phyloP scores from a whole-genome alignment of 2,888 invertebrate genomes.

The Drosophila prostipennis region DNA sequence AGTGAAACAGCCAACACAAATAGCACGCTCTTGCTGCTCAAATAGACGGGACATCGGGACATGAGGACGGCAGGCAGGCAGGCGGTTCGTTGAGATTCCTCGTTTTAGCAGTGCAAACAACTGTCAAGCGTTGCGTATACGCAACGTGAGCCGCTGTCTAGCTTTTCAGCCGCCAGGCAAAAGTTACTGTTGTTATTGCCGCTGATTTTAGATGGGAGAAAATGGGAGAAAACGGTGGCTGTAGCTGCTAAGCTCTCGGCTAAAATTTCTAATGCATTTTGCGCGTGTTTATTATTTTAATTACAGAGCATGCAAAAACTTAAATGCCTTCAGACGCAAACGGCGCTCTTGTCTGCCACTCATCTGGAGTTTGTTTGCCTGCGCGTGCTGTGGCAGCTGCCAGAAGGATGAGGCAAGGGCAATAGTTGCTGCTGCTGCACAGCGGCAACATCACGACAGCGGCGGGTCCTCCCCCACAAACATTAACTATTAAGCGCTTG shows the following conservation, averaged over 20 bases:
- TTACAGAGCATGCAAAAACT: constrained; percentile 64
- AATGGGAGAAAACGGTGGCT: background rate
- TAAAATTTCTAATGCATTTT: constrained; percentile 73
- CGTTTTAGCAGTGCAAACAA: constrained; percentile 61
- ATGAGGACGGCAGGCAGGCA: background rate
- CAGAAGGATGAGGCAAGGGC: constrained; percentile 34
- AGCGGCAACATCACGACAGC: too few relatives aligned
- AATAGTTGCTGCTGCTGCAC: background rate
- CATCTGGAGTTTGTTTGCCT: constrained; percentile 27
- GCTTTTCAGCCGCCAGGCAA: constrained; percentile 41
- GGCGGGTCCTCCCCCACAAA: constrained; percentile 10
- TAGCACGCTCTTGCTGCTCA: constrained; percentile 58
- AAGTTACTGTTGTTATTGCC: constrained; percentile 12
- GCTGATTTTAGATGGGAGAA: constrained; percentile 1
- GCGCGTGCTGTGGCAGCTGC: constrained; percentile 47
- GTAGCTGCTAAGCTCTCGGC: constrained; percentile 45
- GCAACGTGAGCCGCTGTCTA: constrained; percentile 63
- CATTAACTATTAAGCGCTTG: constrained; percentile 71
- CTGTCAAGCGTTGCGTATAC: constrained; percentile 70
- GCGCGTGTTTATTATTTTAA: constrained; percentile 80
- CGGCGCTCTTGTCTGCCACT: constrained; percentile 49
- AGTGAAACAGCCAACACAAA: constrained; percentile 77
- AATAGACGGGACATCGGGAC: constrained; percentile 29
- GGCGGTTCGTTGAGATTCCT: constrained; percentile 14
- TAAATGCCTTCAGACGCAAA: constrained; percentile 66